phyloP scores from a whole-genome alignment of 2,113 vertebrate genomes.

The Tragelaphus strepsiceros region DNA sequence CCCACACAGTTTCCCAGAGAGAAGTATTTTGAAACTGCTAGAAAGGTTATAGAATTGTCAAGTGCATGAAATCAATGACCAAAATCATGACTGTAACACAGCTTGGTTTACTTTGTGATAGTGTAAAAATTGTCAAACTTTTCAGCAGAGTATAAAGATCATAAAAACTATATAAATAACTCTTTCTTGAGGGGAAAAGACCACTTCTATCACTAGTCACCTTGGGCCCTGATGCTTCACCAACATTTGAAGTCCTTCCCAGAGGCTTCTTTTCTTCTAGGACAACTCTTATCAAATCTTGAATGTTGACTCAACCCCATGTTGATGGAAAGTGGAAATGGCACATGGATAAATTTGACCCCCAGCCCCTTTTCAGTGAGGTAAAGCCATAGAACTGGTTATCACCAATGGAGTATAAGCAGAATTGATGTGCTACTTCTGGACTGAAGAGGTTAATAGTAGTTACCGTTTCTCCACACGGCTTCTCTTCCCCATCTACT shows the following conservation, averaged over 20 bases:
- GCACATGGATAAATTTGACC: neutral
- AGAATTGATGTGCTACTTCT: neutral
- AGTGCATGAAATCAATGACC: neutral
- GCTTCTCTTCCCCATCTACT: neutral
- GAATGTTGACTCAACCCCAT: neutral
- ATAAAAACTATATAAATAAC: neutral
- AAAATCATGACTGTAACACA: neutral
- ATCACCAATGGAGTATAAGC: neutral
- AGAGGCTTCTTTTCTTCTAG: neutral
- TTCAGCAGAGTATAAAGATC: constrained; percentile 12
- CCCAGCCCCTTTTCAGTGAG: neutral
- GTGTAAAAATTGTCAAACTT: neutral
- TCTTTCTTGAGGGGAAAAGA: neutral
- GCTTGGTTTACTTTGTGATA: neutral
- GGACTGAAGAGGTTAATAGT: neutral
- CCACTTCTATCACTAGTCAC: neutral
- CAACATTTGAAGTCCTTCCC: neutral
- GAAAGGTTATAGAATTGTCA: neutral
- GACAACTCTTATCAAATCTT: neutral
- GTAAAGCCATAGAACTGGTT: neutral
- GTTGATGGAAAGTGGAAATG: neutral
- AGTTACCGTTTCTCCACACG: neutral
- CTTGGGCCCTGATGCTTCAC: neutral
- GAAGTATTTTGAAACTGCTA: neutral
- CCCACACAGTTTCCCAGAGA: neutral